phyloP scores from a whole-genome alignment of 2,113 vertebrate species.

The Dascyllus trimaculatus region DNA sequence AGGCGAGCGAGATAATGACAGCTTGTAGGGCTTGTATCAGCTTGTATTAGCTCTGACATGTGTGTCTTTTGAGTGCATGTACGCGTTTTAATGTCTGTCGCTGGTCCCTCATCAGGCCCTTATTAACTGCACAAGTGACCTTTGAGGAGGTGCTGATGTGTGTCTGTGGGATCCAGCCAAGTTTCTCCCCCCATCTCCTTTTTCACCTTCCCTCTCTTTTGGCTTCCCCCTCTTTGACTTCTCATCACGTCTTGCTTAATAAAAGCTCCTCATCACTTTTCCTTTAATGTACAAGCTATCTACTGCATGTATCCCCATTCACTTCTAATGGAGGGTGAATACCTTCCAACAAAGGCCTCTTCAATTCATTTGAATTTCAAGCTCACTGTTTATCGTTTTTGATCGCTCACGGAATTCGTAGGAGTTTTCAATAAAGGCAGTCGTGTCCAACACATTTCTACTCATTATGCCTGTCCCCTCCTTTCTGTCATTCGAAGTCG shows the following conservation, averaged over 20 bases:
- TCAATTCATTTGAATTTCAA: slow-evolving; percentile 12
- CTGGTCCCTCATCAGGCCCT: slow-evolving; percentile 79
- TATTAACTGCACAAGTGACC: slow-evolving; percentile 85
- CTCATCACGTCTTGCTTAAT: slow-evolving; percentile 31
- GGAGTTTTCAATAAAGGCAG: slow-evolving; percentile 34
- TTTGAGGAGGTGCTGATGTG: slow-evolving; percentile 82
- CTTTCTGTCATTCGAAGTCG: slow-evolving; percentile 47
- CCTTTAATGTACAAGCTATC: slow-evolving; percentile 14
- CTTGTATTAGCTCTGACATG: slow-evolving; percentile 12
- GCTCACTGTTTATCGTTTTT: slow-evolving; percentile 18
- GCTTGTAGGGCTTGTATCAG: slow-evolving; percentile 53
- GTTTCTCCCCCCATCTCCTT: slow-evolving; percentile 50
- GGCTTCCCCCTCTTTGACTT: slow-evolving; percentile 16
- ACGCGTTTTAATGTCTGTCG: slow-evolving; percentile 39
- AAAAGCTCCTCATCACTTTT: slow-evolving; percentile 39
- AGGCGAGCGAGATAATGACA: slow-evolving; percentile 44
- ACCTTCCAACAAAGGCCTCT: slow-evolving; percentile 9
- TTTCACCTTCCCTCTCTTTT: slow-evolving; percentile 33
- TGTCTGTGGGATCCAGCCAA: slow-evolving; percentile 64
- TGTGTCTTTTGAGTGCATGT: slow-evolving; percentile 23
- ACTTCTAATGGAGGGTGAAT: not conserved
- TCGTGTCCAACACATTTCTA: slow-evolving; percentile 25
- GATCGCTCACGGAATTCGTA: slow-evolving; percentile 22
- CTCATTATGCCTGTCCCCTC: slow-evolving; percentile 33
- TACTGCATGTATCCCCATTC: slow-evolving; percentile 3